Evolutionary conservation across 2,113 vertebrate species (phyloP), one percentile per base, ranked within the genome.

Genomic region (Pandion haliaetus): DNA sequence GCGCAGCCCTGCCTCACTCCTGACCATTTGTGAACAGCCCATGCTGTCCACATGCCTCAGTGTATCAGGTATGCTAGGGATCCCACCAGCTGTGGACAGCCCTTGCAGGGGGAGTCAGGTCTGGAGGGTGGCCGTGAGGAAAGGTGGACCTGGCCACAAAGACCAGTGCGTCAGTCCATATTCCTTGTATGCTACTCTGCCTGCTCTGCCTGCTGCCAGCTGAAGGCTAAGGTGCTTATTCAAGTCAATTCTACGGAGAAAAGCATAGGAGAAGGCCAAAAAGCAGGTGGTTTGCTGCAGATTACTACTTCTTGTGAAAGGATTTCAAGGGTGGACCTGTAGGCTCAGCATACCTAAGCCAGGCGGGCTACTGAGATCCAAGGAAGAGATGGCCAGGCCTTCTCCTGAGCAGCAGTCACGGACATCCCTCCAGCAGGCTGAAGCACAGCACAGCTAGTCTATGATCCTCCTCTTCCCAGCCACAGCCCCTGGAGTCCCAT

Each of bases 1-100:
- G 31, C 34, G n/a, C 25, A 74, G 52, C 29, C 59, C 44, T 44
- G 50, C 36, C 44, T 32, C 20, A 10, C 28, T 45, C 34, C 52
- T 54, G 45, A 61, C 19, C 1, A 1, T 28, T 29, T 24, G 28
- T 6, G 18, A 82, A 38, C 45, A 67, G 32, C 28, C 10, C 0
- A 0, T 29, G 55, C 19, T 69, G 20, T 32, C 55, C 20, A 10
- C 0, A 0, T 36, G 17, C 49, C 40, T n/a, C 34, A n/a, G 25
- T 1, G 1, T 36, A 49, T 49, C 49, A 57, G 28, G 45, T 61
- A 45, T 0, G 0, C 29, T 34, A 34, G 21, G 29, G 49, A 26
- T 57, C 29, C 17, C 29, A 69, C 63, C 40, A 14, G 25, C 40
- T 26, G 25, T 23, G n/a, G 31, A 23, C 6, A 12, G 34, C 8